Evolutionary conservation across 2,113 vertebrate species (phyloP).

Genomic region (human (Homo sapiens)): DNA sequence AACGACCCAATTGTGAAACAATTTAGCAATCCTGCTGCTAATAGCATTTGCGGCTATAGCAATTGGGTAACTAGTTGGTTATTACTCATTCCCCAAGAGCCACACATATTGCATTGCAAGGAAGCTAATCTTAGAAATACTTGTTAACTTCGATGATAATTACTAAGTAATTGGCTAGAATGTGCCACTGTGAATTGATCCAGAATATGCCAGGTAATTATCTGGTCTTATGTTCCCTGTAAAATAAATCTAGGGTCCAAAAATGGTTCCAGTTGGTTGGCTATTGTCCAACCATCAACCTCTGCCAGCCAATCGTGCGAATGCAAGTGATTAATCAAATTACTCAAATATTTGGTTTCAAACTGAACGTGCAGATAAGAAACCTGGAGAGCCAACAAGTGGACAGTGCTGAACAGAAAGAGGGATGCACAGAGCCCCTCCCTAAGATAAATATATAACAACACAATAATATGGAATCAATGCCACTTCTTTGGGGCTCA

Average conservation of each 20-base stretch:
- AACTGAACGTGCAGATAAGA: slow-evolving; percentile 1
- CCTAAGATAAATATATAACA: slow-evolving; percentile 37
- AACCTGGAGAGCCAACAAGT: slow-evolving; percentile 50
- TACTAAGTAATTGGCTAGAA: slow-evolving; percentile 73
- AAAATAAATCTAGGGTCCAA: slow-evolving; percentile 70
- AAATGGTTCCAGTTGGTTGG: slow-evolving; percentile 66
- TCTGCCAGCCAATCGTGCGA: slow-evolving; percentile 21
- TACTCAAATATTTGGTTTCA: slow-evolving; percentile 70
- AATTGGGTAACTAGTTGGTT: slow-evolving; percentile 56
- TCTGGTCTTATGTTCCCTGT: slow-evolving; percentile 64
- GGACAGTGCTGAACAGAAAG: background rate
- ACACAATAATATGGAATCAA: slow-evolving; percentile 33
- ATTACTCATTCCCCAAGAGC: background rate
- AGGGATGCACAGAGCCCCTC: background rate
- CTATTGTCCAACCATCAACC: slow-evolving; percentile 16
- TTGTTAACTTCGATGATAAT: slow-evolving; percentile 67
- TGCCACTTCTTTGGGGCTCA: slow-evolving; percentile 42
- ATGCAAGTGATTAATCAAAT: slow-evolving; percentile 67
- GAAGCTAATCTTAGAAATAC: slow-evolving; percentile 19
- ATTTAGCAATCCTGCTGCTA: slow-evolving; percentile 36
- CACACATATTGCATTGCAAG: background rate
- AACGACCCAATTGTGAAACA: background rate
- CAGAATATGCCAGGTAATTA: slow-evolving; percentile 72
- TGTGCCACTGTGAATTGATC: slow-evolving; percentile 55
- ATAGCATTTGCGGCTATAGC: slow-evolving; percentile 55